These are phyloP conservation scores for Eupithecia inturbata DNA, from an alignment of 2,888 invertebrate genomes.

Conservation along the genomic window DNA sequence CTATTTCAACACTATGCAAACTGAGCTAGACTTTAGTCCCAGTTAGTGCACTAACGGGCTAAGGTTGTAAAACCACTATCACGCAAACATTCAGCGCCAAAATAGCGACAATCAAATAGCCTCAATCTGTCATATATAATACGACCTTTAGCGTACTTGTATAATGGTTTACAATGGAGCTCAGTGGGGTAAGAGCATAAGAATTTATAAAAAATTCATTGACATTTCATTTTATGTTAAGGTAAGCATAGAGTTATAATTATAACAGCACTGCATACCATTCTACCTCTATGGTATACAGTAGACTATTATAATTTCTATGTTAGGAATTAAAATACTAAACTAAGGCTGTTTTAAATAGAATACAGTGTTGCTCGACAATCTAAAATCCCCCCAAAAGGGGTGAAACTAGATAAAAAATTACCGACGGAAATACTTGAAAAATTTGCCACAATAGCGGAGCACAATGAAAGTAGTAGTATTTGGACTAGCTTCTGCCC, in stretches of 20 bases:
- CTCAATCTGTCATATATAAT: background rate
- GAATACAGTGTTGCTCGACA: background rate
- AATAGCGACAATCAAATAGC: background rate
- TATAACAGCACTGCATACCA: background rate
- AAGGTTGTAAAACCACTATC: no score
- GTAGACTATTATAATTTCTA: background rate
- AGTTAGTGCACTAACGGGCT: no score
- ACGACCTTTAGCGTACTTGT: background rate
- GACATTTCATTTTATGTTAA: background rate
- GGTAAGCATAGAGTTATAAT: background rate
- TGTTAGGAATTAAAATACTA: background rate
- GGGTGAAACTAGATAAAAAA: background rate
- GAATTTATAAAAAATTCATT: slow-evolving; percentile 2
- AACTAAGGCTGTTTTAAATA: background rate
- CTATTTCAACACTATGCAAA: no score
- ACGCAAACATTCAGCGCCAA: background rate
- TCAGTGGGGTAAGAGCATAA: background rate
- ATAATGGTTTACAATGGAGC: background rate
- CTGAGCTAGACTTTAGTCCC: no score
- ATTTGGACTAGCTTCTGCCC: no score
- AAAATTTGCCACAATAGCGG: background rate
- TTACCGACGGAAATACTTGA: background rate
- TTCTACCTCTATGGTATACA: background rate
- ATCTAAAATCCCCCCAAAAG: background rate
- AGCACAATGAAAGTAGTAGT: no score